These are phyloP conservation scores for Coboldia fuscipes DNA, from an alignment of 1,140 invertebrate genomes.

Conservation along the genomic window DNA sequence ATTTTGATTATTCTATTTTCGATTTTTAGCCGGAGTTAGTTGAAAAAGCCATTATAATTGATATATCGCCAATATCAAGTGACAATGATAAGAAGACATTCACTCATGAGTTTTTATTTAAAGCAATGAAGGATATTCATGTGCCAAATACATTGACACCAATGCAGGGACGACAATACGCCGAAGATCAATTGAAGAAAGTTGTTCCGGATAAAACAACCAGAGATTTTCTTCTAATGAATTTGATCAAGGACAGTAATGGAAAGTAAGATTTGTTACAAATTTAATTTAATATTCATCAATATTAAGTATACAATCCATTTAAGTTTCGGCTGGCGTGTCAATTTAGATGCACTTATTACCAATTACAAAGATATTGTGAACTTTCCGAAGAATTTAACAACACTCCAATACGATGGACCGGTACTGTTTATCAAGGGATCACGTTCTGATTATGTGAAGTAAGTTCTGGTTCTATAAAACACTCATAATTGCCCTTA, in stretches of 20 bases:
- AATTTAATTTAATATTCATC: not conserved
- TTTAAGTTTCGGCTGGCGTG: slow-evolving; percentile 17
- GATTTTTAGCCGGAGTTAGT: slow-evolving; percentile 47
- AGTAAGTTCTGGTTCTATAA: slow-evolving; percentile 29
- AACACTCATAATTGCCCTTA: too few species aligned
- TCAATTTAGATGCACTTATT: slow-evolving; percentile 36
- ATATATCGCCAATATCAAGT: slow-evolving; percentile 54
- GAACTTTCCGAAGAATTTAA: slow-evolving; percentile 29
- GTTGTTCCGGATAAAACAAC: slow-evolving; percentile 22
- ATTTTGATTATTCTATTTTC: slow-evolving; percentile 1
- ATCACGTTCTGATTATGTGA: slow-evolving; percentile 52
- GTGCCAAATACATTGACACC: slow-evolving; percentile 34
- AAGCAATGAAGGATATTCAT: slow-evolving; percentile 34
- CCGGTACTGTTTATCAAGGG: slow-evolving; percentile 69
- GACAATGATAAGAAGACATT: too few species aligned
- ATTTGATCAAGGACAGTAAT: slow-evolving; percentile 14
- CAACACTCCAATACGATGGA: slow-evolving; percentile 31
- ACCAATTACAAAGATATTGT: slow-evolving; percentile 39
- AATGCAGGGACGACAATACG: slow-evolving; percentile 37
- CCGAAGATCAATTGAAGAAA: slow-evolving; percentile 27
- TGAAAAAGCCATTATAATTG: slow-evolving; percentile 59
- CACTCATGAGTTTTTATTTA: slow-evolving; percentile 40
- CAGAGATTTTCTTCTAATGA: slow-evolving; percentile 27
- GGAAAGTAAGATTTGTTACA: slow-evolving; percentile 9
- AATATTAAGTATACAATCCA: not conserved